Evolutionary conservation across 2,888 invertebrate genomes (phyloP), one percentile per base, ranked within the genome.

Genomic region (Nineta flava): DNA sequence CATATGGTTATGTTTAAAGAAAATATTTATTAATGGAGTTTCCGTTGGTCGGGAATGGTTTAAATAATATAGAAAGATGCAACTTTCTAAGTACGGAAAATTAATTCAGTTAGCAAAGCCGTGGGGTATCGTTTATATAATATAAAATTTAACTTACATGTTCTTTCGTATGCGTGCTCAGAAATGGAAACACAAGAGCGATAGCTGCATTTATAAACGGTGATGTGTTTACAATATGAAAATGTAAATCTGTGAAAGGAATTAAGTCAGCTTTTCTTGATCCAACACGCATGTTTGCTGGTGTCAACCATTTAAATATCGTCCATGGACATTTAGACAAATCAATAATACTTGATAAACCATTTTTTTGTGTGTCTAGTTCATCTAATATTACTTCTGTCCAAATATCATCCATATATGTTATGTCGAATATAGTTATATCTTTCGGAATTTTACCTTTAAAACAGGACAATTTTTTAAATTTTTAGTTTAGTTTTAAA

Each of bases 321-420:
- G 55, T 59, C 57, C 57, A 59, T 1, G 61, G 55, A 34, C 59
- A 58, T 45, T 60, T 59, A 3, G 56, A 54, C 15, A 66, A 58
- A 53, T 69, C 69, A 5, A 68, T 51, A 7, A 69, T 56, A 15
- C 63, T 56, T 46, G 65, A 62, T 9, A 67, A 50, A 3, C 69
- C 69, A 40, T 62, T 61, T 50, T 57, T 53, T 52, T 61, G 60
- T 3, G 62, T 62, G 31, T 61, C 55, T 9, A 58, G 56, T 49
- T 63, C 61, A 47, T 65, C 63, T 50, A 65, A 51, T 12, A 63
- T 57, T 15, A 59, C 55, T 54, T 68, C 67, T 15, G 67, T 48
- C 63, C 64, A 65, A 3, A 65, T 55, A 52, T 65, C 65, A 49
- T 67, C 66, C 16, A 67, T 56, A 42, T 61, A 57, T 9, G 63